Evolutionary conservation across 2,113 vertebrate species (phyloP), one percentile per base, ranked within the genome.

Genomic region (Pangasianodon hypophthalmus): DNA sequence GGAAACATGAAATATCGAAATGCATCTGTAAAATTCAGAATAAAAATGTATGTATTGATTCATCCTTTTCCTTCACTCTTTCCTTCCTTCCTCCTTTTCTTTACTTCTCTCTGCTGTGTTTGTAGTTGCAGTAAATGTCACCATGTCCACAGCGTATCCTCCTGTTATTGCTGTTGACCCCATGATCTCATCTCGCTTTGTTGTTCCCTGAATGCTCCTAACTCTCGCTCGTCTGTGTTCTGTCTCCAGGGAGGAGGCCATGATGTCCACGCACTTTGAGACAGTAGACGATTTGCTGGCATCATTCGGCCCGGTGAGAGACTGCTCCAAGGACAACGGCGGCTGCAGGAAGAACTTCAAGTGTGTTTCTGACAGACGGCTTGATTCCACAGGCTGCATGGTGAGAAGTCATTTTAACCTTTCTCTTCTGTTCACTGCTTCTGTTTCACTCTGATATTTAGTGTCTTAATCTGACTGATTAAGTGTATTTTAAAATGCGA

Each of bases 271-370:
- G 0, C 98, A 99, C 93, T 99, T 99, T 4, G 98, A 99, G 94
- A 97, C 97, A 8, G 98, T 99, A 88, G 98, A 98, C 48, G 98
- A 99, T 90, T 95, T 99, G 26, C 96, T 99, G 13, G 98, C 97
- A 0, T 99, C 98, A 54, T 99, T 99, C 0, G 98, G 98, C 58
- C 98, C 98, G 0, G 98, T 97, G 10, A 97, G 98, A 2, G 98
- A 99, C 95, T 99, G 98, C 90, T 96, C 98, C 77, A 97, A 97
- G 93, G 98, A 99, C 92, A 99, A 99, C 0, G 98, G 98, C 0
- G 98, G 98, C 93, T 99, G 98, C 92, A 98, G 97, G 60, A 98
- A 98, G 90, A 99, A 99, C 94, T 99, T 98, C 95, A 99, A 99
- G 87, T 99, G 98, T 0, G 98, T 99, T 3, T 96, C 98, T 0